Evolutionary conservation across 2,113 vertebrate species (phyloP), one percentile per base, ranked within the genome.

Genomic region (Propithecus coquereli): DNA sequence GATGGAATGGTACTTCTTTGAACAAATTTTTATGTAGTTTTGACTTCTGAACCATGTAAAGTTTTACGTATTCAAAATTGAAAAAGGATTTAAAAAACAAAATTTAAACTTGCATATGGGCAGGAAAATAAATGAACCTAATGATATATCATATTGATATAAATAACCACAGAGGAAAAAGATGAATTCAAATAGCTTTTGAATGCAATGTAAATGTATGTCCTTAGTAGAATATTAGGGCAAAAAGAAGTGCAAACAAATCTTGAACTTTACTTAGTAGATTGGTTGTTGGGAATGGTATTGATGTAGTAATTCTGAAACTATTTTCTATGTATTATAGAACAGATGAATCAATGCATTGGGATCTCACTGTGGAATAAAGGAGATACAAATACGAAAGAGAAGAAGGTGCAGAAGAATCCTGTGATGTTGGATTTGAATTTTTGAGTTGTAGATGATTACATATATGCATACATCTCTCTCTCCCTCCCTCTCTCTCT

Each of bases 191-290:
- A 95, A 63, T 91, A 82, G 77, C 18, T 90, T 89, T 54, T 73
- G n/a, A 89, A 89, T 88, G 45, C 27, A 47, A 14, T 81, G 81
- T 40, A n/a, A 86, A 92, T 43, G 1, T 13, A 80, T 30, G 50
- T 14, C 43, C 23, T 25, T 32, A 71, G 63, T 47, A 10, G 61
- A 95, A 76, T 63, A 77, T 71, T 76, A 82, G 3, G 13, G 71
- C n/a, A 93, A 81, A 93, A 86, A 68, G 4, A 76, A 77, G 34
- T 54, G 9, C 45, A 95, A 91, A 95, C 66, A 82, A 66, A 73
- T 85, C 52, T 57, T 94, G 59, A 93, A 79, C 59, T 97, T 94
- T 76, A 65, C 81, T 91, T 85, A 93, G 40, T 68, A 94, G 43
- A 86, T 13, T 81, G 65, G 5, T 68, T 83, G 6, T 63, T 61